Percentiles rank a stretch among this genome's conserved stretches.
phyloP scores from a whole-genome alignment of 2,888 invertebrate genomes.

The Brassicogethes aeneus region DNA sequence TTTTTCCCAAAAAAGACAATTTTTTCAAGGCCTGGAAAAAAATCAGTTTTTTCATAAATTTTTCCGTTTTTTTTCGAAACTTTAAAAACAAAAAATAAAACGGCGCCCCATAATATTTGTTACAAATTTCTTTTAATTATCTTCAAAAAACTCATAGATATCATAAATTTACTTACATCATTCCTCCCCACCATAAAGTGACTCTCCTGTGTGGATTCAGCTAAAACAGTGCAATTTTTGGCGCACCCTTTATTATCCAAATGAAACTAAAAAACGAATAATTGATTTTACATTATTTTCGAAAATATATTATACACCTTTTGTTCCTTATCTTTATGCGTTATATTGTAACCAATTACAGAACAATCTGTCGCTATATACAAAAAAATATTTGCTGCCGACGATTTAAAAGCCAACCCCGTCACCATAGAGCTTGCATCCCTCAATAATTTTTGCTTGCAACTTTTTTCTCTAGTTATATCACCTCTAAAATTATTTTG shows the following conservation, averaged over 20 bases:
- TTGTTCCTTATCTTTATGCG: conserved; percentile 64
- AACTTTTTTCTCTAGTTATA: conserved; percentile 65
- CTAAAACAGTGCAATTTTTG: conserved; percentile 65
- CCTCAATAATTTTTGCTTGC: conserved; percentile 58
- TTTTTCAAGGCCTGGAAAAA: no score
- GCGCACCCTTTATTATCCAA: conserved; percentile 53
- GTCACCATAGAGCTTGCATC: conserved; percentile 64
- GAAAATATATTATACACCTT: conserved; percentile 36
- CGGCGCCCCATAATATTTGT: no score
- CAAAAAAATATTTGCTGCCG: conserved; percentile 53
- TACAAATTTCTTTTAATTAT: no score
- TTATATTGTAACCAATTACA: conserved; percentile 67
- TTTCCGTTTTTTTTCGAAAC: no score
- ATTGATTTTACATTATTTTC: conserved; percentile 2
- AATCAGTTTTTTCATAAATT: no score
- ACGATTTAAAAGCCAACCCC: conserved; percentile 63
- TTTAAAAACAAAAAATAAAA: no score
- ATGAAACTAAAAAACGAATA: conserved; percentile 36
- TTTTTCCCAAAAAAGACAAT: no score
- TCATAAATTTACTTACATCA: no score
- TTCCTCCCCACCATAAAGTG: conserved; percentile 83
- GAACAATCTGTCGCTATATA: conserved; percentile 74
- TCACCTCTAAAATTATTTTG: conserved; percentile 70
- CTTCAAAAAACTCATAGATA: no score
- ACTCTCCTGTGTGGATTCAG: conserved; percentile 62